These are phyloP conservation scores for Cephus pulcher DNA, from an alignment of 2,888 invertebrate species.

Conservation along the genomic window DNA sequence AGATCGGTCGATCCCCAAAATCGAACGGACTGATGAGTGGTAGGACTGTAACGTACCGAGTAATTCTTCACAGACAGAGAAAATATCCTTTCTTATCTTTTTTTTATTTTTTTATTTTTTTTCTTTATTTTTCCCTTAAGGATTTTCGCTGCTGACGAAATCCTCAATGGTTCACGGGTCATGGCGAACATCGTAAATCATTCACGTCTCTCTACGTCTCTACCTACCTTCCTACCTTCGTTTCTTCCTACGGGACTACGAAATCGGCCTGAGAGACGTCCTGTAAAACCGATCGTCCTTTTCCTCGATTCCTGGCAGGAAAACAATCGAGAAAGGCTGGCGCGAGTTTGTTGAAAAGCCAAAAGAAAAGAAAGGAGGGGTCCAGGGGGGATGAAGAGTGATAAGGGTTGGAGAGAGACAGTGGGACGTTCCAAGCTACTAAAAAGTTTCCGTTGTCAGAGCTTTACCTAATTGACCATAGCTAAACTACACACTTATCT, in stretches of 20 bases:
- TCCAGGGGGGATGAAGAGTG: background rate
- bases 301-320: no score
- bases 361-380: background rate
- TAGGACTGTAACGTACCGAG: slow-evolving; percentile 73
- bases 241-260: no score
- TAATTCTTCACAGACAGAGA: slow-evolving; percentile 13
- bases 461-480: no score
- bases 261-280: no score
- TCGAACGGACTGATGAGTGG: slow-evolving; percentile 86
- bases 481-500: slow-evolving; percentile 21
- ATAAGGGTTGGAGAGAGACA: background rate
- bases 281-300: no score
- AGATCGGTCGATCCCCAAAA: slow-evolving; percentile 81
- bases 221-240: no score
- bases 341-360: background rate
- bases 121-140: background rate
- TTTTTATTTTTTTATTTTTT: background rate
- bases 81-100: background rate
- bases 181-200: no score
- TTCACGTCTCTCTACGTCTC: no score
- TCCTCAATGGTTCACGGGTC: no score
- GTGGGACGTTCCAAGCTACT: no score
- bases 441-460: no score
- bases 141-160: background rate
- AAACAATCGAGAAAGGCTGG: no score